Percentiles rank a stretch among this genome's conserved stretches.
Conservation (phyloP, 2,888 invertebrate species). For the Drosophila affinis region DNA sequence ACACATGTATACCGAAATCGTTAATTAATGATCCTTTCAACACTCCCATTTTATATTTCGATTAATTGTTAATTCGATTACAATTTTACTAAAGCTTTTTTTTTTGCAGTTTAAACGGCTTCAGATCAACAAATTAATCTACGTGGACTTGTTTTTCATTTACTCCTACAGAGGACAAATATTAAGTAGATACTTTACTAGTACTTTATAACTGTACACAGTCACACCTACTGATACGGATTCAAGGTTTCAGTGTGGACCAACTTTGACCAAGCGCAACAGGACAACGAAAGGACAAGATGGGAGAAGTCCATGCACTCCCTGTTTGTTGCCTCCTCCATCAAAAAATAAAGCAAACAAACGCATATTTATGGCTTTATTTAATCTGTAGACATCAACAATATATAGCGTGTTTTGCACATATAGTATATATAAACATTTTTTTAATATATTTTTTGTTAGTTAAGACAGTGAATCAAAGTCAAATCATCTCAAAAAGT, state of each 20-base stretch:
- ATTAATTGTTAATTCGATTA: not conserved
- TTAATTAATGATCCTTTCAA: too few species aligned
- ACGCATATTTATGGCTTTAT: conserved; percentile 1
- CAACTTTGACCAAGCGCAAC: conserved; percentile 23
- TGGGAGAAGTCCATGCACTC: too few species aligned
- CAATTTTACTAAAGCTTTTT: not conserved
- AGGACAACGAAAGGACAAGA: not conserved
- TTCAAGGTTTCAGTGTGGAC: conserved; percentile 32
- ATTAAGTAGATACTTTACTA: conserved; percentile 38
- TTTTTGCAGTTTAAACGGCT: conserved; percentile 57
- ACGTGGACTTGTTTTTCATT: conserved; percentile 37
- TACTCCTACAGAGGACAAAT: conserved; percentile 53
- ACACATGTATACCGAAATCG: too few species aligned
- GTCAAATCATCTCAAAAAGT: conserved; percentile 69
- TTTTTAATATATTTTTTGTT: conserved; percentile 47
- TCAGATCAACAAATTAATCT: conserved; percentile 47
- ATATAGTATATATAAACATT: conserved; percentile 18
- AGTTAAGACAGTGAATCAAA: conserved; percentile 51
- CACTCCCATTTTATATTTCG: not conserved
- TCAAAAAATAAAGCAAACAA: not conserved
- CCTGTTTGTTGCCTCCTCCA: not conserved
- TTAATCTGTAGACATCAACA: conserved; percentile 1
- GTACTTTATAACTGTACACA: too few species aligned
- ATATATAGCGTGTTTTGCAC: not conserved
- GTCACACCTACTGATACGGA: conserved; percentile 15